A percentile compares a stretch with the other conserved stretches of the same genome.
These are phyloP conservation scores for Paratrypauchen microcephalus DNA, from an alignment of 2,797 vertebrate genomes.

Conservation along the genomic window DNA sequence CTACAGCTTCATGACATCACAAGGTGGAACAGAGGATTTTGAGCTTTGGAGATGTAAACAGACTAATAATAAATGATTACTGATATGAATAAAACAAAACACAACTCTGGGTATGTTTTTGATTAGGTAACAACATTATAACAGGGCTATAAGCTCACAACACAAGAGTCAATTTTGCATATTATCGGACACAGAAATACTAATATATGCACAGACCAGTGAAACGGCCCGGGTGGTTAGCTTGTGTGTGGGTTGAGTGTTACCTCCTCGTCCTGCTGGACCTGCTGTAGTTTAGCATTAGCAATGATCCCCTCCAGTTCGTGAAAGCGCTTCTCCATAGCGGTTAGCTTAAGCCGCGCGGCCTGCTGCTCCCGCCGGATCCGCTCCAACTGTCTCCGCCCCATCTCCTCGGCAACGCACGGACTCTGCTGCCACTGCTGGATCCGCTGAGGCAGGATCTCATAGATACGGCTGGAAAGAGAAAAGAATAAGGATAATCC, in stretches of 20 bases:
- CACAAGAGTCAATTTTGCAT: no score
- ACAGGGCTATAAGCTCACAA: no score
- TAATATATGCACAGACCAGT: neutral
- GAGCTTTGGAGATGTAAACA: no score
- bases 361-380: slow-evolving; percentile 90
- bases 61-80: no score
- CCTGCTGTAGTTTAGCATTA: slow-evolving; percentile 88
- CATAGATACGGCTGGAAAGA: slow-evolving; percentile 82
- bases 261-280: slow-evolving; percentile 91
- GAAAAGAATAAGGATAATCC: neutral
- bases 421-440: slow-evolving; percentile 97
- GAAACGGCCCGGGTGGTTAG: neutral
- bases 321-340: slow-evolving; percentile 91
- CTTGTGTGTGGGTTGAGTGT: neutral
- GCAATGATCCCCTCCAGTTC: slow-evolving; percentile 89
- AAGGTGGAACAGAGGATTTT: no score
- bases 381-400: slow-evolving; percentile 88
- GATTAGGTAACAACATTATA: no score
- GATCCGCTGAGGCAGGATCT: slow-evolving; percentile 89
- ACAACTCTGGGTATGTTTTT: no score
- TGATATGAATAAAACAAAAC: no score
- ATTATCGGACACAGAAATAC: neutral
- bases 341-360: slow-evolving; percentile 84
- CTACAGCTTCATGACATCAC: no score
- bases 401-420: slow-evolving; percentile 90